A percentile compares a stretch with the other conserved stretches of the same genome.
These are phyloP conservation scores for Delphinapterus leucas DNA, from an alignment of 2,113 vertebrate genomes.

Conservation along the genomic window DNA sequence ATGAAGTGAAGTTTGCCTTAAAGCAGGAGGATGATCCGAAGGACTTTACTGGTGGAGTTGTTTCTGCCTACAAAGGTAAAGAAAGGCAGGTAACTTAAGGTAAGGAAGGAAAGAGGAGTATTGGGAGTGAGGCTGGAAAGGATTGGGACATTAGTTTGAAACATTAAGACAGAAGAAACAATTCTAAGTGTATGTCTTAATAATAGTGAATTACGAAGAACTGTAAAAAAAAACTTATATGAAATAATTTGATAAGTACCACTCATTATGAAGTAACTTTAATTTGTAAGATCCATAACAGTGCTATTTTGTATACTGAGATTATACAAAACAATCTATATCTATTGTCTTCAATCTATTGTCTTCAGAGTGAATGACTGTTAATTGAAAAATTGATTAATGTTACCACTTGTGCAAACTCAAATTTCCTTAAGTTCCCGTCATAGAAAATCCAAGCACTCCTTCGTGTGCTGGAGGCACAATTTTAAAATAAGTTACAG, in stretches of 20 bases:
- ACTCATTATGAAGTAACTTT: background rate
- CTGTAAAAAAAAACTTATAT: background rate
- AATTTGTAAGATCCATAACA: background rate
- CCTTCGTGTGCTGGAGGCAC: background rate
- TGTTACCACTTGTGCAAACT: background rate
- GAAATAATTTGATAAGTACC: background rate
- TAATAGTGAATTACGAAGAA: background rate
- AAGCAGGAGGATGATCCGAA: background rate
- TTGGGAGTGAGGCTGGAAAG: background rate
- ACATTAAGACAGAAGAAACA: background rate
- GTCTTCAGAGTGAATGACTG: background rate
- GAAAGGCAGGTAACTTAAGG: background rate
- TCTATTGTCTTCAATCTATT: too few relatives aligned
- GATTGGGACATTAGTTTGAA: background rate
- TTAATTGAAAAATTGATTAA: background rate
- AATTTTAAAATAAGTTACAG: conserved; percentile 15
- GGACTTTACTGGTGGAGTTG: background rate
- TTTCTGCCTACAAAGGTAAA: background rate
- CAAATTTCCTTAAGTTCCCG: background rate
- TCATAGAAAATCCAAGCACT: background rate
- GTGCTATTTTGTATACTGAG: background rate
- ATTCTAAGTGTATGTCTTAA: background rate
- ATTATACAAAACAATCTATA: background rate
- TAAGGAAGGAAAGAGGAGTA: background rate
- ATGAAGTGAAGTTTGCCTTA: background rate